These are phyloP conservation scores for Gymnoscopelus braueri DNA, from an alignment of 2,797 vertebrate genomes.

Conservation along the genomic window DNA sequence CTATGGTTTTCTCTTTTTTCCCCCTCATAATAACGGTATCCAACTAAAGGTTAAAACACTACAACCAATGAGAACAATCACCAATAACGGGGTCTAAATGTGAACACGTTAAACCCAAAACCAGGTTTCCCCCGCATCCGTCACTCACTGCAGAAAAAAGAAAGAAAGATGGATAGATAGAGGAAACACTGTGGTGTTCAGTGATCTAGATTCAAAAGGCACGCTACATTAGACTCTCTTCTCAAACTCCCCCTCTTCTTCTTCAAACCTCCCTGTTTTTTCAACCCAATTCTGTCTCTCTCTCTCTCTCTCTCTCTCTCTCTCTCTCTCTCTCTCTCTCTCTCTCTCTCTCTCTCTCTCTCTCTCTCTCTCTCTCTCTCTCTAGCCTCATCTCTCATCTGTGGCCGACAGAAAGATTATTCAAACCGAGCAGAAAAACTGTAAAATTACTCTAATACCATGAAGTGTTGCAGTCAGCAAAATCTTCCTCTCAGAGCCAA, in stretches of 20 bases:
- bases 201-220: slow-evolving; percentile 74
- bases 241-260: slow-evolving; percentile 42
- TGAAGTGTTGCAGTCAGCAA: slow-evolving; percentile 32
- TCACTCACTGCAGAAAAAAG: neutral
- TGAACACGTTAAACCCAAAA: too few relatives aligned
- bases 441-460: slow-evolving; percentile 27
- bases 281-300: slow-evolving; percentile 29
- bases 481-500: neutral
- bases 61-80: too few relatives aligned
- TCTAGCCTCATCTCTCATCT: slow-evolving; percentile 25
- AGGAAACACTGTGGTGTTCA: slow-evolving; percentile 72
- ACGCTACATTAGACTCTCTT: slow-evolving; percentile 68
- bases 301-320: slow-evolving; percentile 3
- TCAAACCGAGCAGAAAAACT: slow-evolving; percentile 51
- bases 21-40: too few relatives aligned
- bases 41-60: too few relatives aligned
- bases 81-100: too few relatives aligned
- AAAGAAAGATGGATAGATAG: too few relatives aligned
- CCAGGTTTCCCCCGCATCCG: neutral
- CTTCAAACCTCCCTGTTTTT: slow-evolving; percentile 37
- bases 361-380: slow-evolving; percentile 7
- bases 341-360: slow-evolving; percentile 22
- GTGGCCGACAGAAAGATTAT: slow-evolving; percentile 39
- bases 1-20: too few relatives aligned
- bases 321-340: slow-evolving; percentile 26